Conservation (phyloP, 2,113 vertebrate genomes). For the Archocentrus centrarchus region DNA sequence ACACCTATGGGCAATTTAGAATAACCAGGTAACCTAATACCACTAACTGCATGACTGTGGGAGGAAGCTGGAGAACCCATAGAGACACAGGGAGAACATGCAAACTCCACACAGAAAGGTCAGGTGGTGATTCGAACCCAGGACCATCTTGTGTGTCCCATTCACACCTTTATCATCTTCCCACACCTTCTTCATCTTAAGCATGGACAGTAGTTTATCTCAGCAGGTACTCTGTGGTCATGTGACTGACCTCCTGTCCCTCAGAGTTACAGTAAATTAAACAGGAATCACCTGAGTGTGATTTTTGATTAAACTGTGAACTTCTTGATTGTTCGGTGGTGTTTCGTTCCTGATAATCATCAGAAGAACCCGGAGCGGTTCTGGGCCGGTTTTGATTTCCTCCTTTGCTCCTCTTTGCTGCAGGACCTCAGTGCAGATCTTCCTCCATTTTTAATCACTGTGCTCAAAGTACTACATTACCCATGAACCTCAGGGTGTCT, state of each 20-base stretch:
- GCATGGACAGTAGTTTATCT: not conserved
- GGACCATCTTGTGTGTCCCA: too few relatives aligned
- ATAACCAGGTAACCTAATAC: too few relatives aligned
- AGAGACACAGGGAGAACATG: too few relatives aligned
- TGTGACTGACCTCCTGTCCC: not conserved
- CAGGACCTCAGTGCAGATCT: not conserved
- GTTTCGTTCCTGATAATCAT: not conserved
- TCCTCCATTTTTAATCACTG: not conserved
- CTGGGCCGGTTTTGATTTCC: not conserved
- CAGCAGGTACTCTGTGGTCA: not conserved
- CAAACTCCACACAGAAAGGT: too few relatives aligned
- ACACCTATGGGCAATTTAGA: too few relatives aligned
- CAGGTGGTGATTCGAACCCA: too few relatives aligned
- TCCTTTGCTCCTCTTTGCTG: not conserved
- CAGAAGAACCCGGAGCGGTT: not conserved
- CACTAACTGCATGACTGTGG: too few relatives aligned
- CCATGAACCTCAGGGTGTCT: not conserved
- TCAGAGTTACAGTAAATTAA: not conserved
- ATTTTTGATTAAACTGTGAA: not conserved
- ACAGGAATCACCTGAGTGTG: not conserved
- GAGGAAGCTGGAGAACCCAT: too few relatives aligned
- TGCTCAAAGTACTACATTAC: not conserved
- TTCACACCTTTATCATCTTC: too few relatives aligned
- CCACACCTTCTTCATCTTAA: too few relatives aligned
- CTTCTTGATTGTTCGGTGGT: not conserved